phyloP scores from a whole-genome alignment of 2,113 vertebrate genomes.

The Gorsachius goisagi region DNA sequence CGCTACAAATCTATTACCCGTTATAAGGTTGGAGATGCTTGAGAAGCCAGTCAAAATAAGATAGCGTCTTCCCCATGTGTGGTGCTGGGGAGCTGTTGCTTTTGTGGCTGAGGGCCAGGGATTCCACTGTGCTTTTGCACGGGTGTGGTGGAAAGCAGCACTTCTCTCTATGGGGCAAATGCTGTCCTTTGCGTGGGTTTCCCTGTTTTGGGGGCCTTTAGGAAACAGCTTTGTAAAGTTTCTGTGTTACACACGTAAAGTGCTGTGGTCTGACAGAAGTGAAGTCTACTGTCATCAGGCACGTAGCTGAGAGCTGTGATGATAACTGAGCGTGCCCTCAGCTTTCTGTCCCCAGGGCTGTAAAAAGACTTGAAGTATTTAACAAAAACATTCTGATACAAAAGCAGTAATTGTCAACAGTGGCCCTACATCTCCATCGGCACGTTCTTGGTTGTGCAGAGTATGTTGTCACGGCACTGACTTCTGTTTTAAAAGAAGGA shows the following conservation, averaged over 20 bases:
- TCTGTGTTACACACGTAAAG: rapidly evolving
- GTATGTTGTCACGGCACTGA: rapidly evolving
- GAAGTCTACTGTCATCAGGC: neutral
- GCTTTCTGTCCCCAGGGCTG: neutral
- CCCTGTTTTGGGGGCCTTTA: too few relatives aligned
- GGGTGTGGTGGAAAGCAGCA: neutral
- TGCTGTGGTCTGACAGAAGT: neutral
- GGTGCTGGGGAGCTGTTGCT: neutral
- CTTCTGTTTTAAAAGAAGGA: neutral
- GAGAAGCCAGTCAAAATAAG: neutral
- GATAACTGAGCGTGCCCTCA: neutral
- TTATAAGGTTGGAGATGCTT: neutral
- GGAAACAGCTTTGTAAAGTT: neutral
- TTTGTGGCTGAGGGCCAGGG: neutral
- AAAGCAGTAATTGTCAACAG: neutral
- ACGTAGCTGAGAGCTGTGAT: neutral
- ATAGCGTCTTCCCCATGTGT: neutral
- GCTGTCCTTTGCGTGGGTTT: neutral
- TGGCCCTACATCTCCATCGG: rapidly evolving
- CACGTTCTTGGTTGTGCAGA: rapidly evolving
- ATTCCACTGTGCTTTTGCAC: neutral
- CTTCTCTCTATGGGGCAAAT: neutral
- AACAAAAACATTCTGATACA: neutral
- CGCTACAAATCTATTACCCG: rapidly evolving
- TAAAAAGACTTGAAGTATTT: neutral